Evolutionary conservation across 2,888 invertebrate genomes (phyloP), one percentile per base, ranked within the genome.

Genomic region (Carabus problematicus): DNA sequence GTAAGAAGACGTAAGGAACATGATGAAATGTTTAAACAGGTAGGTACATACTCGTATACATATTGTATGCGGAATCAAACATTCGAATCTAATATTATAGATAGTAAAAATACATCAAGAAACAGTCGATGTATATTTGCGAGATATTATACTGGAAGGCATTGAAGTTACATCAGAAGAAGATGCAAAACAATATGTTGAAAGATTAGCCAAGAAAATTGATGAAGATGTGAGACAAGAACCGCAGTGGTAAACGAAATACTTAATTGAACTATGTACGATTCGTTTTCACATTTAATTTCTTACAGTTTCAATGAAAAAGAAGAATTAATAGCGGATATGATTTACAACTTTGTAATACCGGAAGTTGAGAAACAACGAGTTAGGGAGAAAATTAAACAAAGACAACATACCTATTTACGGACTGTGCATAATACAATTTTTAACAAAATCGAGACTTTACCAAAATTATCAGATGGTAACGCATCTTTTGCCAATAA

Each of bases 1-100:
- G 87, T 91, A 72, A 84, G 89, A 66, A 82, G 91, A 45, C 83
- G 93, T 6, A 79, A 87, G 7, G 90, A 93, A 76, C 90, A 92
- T 73, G 93, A 94, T 73, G 91, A 93, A 79, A 88, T 94, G 78
- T 94, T 93, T 77, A 89, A 88, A 78, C 89, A 91, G 82, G 84
- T 84, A 16, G 82, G 84, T 84, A 16, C 3, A 56, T 56, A 56
- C 3, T 56, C 2, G 8, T 29, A 29, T 7, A 41, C 4, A 14
- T 59, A n/a, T 40, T 42, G 3, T 41, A 11, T 12, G n/a, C 4
- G 2, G 29, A 29, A 56, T 29, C 4, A 29, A 39, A 39, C 9
- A 59, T 41, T 19, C 14, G 9, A 45, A 61, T 42, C 8, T 60
- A 47, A 16, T 61, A 61, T 18, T 43, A 12, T 74, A 85, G 85